Evolutionary conservation across 2,797 vertebrate species (phyloP).

Genomic region (Ammospiza maritima): DNA sequence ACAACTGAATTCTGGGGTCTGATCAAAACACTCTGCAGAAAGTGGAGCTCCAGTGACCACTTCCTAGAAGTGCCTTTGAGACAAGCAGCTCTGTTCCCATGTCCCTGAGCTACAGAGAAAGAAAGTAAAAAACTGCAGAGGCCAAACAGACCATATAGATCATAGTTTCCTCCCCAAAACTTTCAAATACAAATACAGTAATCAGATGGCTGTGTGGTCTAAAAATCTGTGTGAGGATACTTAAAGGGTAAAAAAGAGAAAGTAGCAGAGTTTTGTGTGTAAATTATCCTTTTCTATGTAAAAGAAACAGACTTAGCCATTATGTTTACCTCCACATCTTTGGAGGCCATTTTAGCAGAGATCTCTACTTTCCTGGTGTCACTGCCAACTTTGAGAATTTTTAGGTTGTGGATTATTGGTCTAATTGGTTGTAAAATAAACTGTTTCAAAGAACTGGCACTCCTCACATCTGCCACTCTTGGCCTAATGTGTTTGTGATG

Average conservation of each 20-base stretch:
- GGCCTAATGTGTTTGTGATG: constrained; percentile 42
- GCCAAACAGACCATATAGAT: neutral
- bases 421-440: constrained; percentile 66
- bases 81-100: neutral
- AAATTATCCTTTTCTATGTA: neutral
- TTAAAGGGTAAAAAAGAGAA: neutral
- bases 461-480: constrained; percentile 25
- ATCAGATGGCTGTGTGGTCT: neutral
- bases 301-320: neutral
- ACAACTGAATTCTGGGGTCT: neutral
- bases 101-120: neutral
- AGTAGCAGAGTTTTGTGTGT: neutral
- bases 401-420: constrained; percentile 21
- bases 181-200: neutral
- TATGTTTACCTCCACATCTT: constrained; percentile 1
- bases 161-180: neutral
- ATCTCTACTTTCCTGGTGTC: neutral
- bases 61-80: neutral
- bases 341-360: neutral
- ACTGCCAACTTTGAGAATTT: constrained; percentile 35
- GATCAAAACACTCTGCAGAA: neutral
- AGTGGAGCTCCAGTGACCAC: neutral
- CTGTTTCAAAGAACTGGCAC: constrained; percentile 56
- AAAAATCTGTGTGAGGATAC: neutral
- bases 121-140: neutral